phyloP scores from a whole-genome alignment of 2,113 vertebrate species.

The Prochilodus magdalenae region DNA sequence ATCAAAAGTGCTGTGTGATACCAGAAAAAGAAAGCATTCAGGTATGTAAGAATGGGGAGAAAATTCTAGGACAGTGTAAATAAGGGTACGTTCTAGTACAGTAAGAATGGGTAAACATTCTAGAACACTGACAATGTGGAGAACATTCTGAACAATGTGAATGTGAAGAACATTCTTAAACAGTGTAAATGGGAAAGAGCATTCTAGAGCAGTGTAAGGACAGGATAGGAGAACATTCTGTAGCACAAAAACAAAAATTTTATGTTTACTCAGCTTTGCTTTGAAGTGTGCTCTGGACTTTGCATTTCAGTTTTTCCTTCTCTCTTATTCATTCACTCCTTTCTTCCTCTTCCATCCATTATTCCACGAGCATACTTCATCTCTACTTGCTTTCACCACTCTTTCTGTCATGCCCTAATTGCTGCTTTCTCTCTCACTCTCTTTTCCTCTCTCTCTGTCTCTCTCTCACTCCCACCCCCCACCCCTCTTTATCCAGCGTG shows the following conservation, averaged over 20 bases:
- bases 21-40: too few relatives aligned
- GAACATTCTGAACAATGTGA: neutral
- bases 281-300: neutral
- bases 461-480: neutral
- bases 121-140: neutral
- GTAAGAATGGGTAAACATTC: neutral
- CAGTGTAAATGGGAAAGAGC: neutral
- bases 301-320: neutral
- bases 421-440: neutral
- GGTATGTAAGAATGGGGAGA: neutral
- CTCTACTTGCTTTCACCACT: slow-evolving; percentile 32
- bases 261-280: neutral
- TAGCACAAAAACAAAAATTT: neutral
- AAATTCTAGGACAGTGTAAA: neutral
- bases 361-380: neutral
- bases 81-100: neutral
- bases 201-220: neutral
- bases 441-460: neutral
- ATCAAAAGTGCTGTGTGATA: too few relatives aligned
- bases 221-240: neutral
- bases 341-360: slow-evolving; percentile 7
- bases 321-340: neutral
- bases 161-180: neutral
- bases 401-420: slow-evolving; percentile 30
- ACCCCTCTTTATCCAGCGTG: slow-evolving; percentile 47